Conservation (phyloP, 2,888 invertebrate genomes). For the Elegia similella region DNA sequence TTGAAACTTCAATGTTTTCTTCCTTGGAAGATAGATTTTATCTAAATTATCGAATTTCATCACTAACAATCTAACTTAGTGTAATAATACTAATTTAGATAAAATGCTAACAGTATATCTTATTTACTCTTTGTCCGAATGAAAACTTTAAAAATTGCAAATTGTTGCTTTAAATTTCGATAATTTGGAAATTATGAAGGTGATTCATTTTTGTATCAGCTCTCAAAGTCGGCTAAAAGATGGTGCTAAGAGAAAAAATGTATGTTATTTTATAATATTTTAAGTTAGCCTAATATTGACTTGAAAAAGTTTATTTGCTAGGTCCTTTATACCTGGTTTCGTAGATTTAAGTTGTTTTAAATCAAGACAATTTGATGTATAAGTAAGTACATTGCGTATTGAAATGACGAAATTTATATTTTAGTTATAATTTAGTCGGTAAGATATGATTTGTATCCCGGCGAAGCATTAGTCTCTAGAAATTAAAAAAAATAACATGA, state of each 20-base stretch:
- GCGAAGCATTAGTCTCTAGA: background rate
- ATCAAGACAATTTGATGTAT: slow-evolving; percentile 21
- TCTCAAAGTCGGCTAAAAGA: slow-evolving; percentile 32
- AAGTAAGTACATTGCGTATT: slow-evolving; percentile 17
- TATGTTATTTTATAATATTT: slow-evolving; percentile 33
- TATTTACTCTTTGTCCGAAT: slow-evolving; percentile 25
- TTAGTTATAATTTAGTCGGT: slow-evolving; percentile 19
- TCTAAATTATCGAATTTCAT: slow-evolving; percentile 19
- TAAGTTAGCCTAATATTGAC: slow-evolving; percentile 14
- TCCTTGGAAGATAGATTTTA: slow-evolving; percentile 6
- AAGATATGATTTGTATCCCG: slow-evolving; percentile 14
- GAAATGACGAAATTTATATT: slow-evolving; percentile 20
- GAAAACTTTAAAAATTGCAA: slow-evolving; percentile 4
- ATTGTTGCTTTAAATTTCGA: background rate
- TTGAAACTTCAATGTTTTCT: slow-evolving; percentile 19
- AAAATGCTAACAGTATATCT: slow-evolving; percentile 39
- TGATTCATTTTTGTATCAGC: slow-evolving; percentile 22
- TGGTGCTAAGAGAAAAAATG: slow-evolving; percentile 49
- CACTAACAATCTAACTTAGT: slow-evolving; percentile 20
- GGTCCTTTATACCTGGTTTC: slow-evolving; percentile 3
- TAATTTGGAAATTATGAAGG: slow-evolving; percentile 18
- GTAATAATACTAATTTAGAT: slow-evolving; percentile 47
- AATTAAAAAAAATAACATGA: slow-evolving; percentile 16
- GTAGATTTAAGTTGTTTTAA: slow-evolving; percentile 22
- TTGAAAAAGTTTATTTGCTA: slow-evolving; percentile 22